Percentiles rank a stretch among this genome's conserved stretches.
These are phyloP conservation scores for Leptosomus discolor DNA, from an alignment of 2,113 vertebrate genomes.

Conservation along the genomic window DNA sequence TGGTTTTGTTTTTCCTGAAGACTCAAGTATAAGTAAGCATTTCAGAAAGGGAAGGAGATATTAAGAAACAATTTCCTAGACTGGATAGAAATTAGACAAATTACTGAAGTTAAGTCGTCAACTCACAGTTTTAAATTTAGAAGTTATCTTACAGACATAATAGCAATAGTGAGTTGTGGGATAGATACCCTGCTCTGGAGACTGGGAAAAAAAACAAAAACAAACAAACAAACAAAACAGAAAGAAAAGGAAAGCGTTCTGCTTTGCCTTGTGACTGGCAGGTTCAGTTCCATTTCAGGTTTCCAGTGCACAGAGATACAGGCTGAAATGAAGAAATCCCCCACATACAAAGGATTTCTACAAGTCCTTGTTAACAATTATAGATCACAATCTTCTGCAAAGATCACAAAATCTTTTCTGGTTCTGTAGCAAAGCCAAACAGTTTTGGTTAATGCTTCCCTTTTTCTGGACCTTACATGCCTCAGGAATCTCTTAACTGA, in stretches of 20 bases:
- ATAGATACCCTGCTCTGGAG: not conserved
- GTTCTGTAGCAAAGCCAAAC: not conserved
- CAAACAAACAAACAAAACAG: not conserved
- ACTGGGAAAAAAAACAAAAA: fast-evolving
- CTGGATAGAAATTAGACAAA: not conserved
- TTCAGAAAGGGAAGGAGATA: not conserved
- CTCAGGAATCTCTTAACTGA: not conserved
- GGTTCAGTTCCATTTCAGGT: not conserved
- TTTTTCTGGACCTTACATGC: not conserved
- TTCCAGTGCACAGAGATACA: not conserved
- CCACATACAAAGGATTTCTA: not conserved
- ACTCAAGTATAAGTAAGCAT: not conserved
- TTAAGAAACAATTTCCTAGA: not conserved
- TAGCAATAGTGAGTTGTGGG: not conserved
- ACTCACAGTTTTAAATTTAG: not conserved
- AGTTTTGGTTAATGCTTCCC: not conserved
- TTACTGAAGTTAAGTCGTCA: not conserved
- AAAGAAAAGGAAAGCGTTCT: not conserved
- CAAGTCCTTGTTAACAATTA: not conserved
- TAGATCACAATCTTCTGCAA: not conserved
- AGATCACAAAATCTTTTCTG: not conserved
- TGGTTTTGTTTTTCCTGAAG: not conserved
- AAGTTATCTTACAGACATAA: not conserved
- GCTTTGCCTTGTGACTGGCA: not conserved
- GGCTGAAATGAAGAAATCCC: not conserved